Evolutionary conservation across 30 jellyfish, hydroid and myxozoan species (phyloP).

Genomic region (Morbakka virulenta): DNA sequence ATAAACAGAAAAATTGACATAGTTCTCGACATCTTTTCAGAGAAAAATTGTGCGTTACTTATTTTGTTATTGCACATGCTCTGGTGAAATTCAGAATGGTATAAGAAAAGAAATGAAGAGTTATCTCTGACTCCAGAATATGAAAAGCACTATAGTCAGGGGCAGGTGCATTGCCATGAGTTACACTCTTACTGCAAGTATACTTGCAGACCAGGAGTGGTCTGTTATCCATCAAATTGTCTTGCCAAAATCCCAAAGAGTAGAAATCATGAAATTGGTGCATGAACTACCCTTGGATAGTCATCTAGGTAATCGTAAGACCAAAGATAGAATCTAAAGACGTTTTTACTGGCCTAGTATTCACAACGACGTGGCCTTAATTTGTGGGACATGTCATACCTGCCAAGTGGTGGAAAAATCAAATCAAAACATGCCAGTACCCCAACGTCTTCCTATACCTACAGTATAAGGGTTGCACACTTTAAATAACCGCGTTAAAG

Average conservation of each 20-base stretch:
- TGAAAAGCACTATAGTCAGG: too few species aligned
- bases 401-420: background rate
- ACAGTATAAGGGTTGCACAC: too few species aligned
- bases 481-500: too few species aligned
- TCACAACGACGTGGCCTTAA: background rate
- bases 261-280: background rate
- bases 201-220: background rate
- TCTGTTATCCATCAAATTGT: background rate
- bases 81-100: too few species aligned
- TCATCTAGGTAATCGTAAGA: background rate
- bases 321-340: background rate
- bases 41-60: too few species aligned
- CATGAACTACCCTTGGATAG: background rate
- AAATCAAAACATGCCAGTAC: background rate
- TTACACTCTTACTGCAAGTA: too few species aligned
- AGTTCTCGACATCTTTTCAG: too few species aligned
- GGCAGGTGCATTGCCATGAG: too few species aligned
- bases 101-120: too few species aligned
- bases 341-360: background rate
- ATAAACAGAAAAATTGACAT: too few species aligned
- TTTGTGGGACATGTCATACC: background rate
- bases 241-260: background rate
- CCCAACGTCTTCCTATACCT: background rate
- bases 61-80: too few species aligned
- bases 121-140: too few species aligned